phyloP scores from a whole-genome alignment of 1,140 invertebrate species.

The Drosophila persimilis region DNA sequence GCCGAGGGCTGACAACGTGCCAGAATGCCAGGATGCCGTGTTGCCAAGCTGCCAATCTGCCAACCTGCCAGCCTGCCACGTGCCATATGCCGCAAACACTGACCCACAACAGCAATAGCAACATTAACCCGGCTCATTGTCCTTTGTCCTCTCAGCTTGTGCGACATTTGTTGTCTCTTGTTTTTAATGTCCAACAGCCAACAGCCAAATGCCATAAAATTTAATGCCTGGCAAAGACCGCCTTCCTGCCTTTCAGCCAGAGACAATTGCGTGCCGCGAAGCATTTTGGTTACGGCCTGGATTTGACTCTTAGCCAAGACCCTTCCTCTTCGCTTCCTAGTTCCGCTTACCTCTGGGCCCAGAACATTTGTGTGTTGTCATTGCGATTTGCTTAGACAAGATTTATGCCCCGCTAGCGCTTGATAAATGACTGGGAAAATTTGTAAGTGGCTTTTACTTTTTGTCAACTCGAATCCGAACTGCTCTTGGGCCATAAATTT shows the following conservation, averaged over 20 bases:
- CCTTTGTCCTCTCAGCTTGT: constrained; percentile 32
- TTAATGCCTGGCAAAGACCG: constrained; percentile 43
- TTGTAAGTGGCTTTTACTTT: constrained; percentile 58
- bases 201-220: constrained; percentile 75
- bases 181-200: constrained; percentile 70
- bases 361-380: constrained; percentile 52
- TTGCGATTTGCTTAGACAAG: constrained; percentile 66
- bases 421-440: constrained; percentile 70
- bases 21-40: constrained; percentile 2
- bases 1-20: constrained; percentile 21
- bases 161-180: constrained; percentile 25
- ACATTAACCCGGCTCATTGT: constrained; percentile 51
- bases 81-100: constrained; percentile 44
- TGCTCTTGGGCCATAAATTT: constrained; percentile 60
- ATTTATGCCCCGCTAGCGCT: constrained; percentile 65
- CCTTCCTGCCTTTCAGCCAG: constrained; percentile 7
- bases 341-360: constrained; percentile 24
- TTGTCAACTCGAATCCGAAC: constrained; percentile 34
- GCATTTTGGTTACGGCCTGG: constrained; percentile 43
- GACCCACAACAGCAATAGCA: constrained; percentile 27
- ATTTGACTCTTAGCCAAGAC: constrained; percentile 42
- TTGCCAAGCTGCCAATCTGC: constrained; percentile 3
- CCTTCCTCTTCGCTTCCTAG: not conserved
- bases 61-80: constrained; percentile 32
- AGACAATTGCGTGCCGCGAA: constrained; percentile 60